Conservation (phyloP, 1,140 invertebrate species). For the Batillaria attramentaria region DNA sequence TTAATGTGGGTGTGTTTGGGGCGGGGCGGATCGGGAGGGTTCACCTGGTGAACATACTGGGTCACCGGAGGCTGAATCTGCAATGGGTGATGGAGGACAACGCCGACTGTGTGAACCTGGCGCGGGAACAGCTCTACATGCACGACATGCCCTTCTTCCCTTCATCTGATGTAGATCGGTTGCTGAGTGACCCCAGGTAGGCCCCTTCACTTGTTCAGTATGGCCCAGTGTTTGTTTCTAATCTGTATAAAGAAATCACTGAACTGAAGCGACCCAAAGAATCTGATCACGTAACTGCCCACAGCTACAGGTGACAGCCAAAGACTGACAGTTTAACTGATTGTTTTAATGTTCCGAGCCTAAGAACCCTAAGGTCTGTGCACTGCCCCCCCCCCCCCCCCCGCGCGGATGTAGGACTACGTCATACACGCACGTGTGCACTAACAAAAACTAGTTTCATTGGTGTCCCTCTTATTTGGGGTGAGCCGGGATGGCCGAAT, state of each 20-base stretch:
- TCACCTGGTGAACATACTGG: conserved; percentile 45
- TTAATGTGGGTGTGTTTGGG: conserved; percentile 50
- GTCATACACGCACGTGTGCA: too few relatives aligned
- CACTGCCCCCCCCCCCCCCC: not conserved
- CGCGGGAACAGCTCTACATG: conserved; percentile 22
- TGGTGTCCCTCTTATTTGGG: too few relatives aligned
- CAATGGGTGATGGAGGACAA: conserved; percentile 50
- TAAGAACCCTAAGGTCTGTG: not conserved
- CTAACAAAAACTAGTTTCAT: too few relatives aligned
- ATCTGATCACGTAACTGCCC: too few relatives aligned
- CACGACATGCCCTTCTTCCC: conserved; percentile 42
- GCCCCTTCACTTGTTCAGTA: not conserved
- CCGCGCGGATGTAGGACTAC: too few relatives aligned
- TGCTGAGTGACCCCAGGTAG: conserved; percentile 46
- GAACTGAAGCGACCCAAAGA: not conserved
- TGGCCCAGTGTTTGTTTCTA: not conserved
- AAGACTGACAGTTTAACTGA: too few relatives aligned
- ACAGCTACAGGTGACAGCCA: too few relatives aligned
- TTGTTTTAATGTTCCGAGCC: not conserved
- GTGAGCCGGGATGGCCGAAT: too few relatives aligned
- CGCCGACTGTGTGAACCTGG: not conserved
- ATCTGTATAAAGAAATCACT: not conserved
- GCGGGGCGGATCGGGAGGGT: conserved; percentile 50
- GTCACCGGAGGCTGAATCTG: conserved; percentile 36
- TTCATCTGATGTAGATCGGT: conserved; percentile 17